These are phyloP conservation scores for Phymorhynchus buccinoides DNA, from an alignment of 1,140 invertebrate genomes.

Conservation along the genomic window DNA sequence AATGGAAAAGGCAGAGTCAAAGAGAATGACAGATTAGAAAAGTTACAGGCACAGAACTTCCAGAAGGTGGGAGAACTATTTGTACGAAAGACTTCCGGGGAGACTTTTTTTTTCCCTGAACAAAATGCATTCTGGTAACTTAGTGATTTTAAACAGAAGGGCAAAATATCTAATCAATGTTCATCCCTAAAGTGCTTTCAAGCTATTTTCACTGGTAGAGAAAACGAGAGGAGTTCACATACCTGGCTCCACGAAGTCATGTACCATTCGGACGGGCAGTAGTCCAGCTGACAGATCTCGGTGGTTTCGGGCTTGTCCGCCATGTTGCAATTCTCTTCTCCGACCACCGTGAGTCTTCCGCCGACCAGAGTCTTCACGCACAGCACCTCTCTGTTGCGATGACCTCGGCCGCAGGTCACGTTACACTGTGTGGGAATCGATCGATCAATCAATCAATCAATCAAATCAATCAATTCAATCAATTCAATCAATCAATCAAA, in stretches of 20 bases:
- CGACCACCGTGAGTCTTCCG: constrained; percentile 57
- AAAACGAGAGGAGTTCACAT: neutral
- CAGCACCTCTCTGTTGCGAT: constrained; percentile 53
- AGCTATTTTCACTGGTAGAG: neutral
- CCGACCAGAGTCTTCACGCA: constrained; percentile 66
- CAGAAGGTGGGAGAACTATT: no score
- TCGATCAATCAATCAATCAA: neutral
- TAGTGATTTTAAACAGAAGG: no score
- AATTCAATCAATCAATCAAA: neutral
- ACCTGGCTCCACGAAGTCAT: constrained; percentile 70
- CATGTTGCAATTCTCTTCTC: constrained; percentile 61
- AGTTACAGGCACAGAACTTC: no score
- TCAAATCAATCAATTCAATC: neutral
- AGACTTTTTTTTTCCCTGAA: no score
- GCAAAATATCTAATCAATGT: no score
- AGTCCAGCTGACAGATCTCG: constrained; percentile 53
- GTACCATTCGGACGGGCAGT: constrained; percentile 67
- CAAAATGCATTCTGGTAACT: no score
- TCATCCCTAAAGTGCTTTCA: no score
- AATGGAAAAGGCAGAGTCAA: no score
- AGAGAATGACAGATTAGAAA: no score
- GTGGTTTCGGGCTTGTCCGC: constrained; percentile 55
- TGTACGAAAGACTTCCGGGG: no score
- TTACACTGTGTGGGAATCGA: constrained; percentile 47
- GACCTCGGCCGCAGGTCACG: constrained; percentile 45